Evolutionary conservation across 1,140 invertebrate genomes (phyloP), one percentile per base, ranked within the genome.

Genomic region (Frieseomelitta varia): DNA sequence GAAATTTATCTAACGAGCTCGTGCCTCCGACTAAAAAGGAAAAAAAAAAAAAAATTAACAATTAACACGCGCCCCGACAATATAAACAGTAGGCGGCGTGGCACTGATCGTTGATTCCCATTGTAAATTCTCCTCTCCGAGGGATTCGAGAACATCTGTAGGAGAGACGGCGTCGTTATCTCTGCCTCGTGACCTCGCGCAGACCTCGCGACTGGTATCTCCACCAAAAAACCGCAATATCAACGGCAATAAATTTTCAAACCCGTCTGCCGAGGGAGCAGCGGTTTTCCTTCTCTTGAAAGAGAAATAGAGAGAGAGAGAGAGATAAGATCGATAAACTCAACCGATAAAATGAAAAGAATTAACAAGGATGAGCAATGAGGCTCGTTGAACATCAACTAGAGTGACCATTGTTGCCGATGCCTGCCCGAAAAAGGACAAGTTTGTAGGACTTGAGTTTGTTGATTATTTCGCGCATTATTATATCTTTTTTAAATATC

Each of bases 231-330:
- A 56, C 30, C 73, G 34, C 58, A 76, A 67, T 82, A 82, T 82
- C 80, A 82, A 67, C 56, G 51, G 72, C 51, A 76, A 75, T 82
- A 76, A 82, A 81, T 81, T 75, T 53, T 81, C 56, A 55, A 55
- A 19, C 19, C 27, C 58, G 51, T 55, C 47, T 55, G 34, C 24
- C n/a, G 21, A 63, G 21, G 27, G 47, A 63, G 21, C 17, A 21
- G 65, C 39, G 39, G 6, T 47, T 10, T 21, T 56, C 19, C 15
- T n/a, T 75, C 47, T 30, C 10, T 30, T 15, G 30, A 30, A 2
- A 30, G 2, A 30, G 30, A 30, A n/a, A n/a, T n/a, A n/a, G n/a
- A n/a, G n/a, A 30, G 30, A 30, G 2, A 30, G 30, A 30, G 30
- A 30, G 30, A 30, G 12, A 67, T 47, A 19, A 27, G 61, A 81